Percentiles rank a stretch among this genome's conserved stretches.
These are phyloP conservation scores for Lophius americanus DNA, from an alignment of 2,797 vertebrate genomes.

Conservation along the genomic window DNA sequence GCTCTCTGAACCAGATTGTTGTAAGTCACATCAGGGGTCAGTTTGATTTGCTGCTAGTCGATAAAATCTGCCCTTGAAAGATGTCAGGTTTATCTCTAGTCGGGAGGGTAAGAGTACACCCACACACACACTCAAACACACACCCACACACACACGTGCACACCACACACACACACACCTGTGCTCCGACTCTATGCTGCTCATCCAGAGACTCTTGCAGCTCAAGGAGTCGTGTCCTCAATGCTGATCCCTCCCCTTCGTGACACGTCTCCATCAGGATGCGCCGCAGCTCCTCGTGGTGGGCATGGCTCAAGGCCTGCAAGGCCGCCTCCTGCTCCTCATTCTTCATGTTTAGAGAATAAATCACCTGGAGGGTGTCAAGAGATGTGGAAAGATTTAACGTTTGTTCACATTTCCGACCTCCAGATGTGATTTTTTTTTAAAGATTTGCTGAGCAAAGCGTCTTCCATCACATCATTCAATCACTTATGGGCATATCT, in stretches of 20 bases:
- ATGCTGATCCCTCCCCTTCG: constrained; percentile 80
- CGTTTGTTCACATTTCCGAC: background rate
- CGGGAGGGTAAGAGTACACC: constrained; percentile 9
- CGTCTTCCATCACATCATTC: background rate
- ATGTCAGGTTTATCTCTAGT: constrained; percentile 33
- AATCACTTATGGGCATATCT: background rate
- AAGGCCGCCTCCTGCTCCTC: constrained; percentile 91
- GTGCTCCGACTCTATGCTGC: constrained; percentile 85
- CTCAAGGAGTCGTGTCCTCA: constrained; percentile 86
- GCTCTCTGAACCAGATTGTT: constrained; percentile 29
- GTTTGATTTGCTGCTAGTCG: constrained; percentile 49
- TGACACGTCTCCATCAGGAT: constrained; percentile 86
- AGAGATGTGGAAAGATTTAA: constrained; percentile 5
- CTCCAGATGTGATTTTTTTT: background rate
- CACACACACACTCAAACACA: constrained; percentile 23
- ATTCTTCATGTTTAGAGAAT: constrained; percentile 92
- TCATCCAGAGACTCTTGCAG: constrained; percentile 90
- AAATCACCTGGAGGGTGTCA: constrained; percentile 87
- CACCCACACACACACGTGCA: constrained; percentile 47
- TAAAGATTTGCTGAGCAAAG: background rate
- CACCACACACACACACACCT: constrained; percentile 65
- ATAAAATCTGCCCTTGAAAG: constrained; percentile 40
- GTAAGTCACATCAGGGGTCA: constrained; percentile 33
- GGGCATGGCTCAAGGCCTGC: constrained; percentile 85
- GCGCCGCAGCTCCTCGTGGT: constrained; percentile 87